These are phyloP conservation scores for Stercorarius parasiticus DNA, from an alignment of 2,113 vertebrate species.

Conservation along the genomic window DNA sequence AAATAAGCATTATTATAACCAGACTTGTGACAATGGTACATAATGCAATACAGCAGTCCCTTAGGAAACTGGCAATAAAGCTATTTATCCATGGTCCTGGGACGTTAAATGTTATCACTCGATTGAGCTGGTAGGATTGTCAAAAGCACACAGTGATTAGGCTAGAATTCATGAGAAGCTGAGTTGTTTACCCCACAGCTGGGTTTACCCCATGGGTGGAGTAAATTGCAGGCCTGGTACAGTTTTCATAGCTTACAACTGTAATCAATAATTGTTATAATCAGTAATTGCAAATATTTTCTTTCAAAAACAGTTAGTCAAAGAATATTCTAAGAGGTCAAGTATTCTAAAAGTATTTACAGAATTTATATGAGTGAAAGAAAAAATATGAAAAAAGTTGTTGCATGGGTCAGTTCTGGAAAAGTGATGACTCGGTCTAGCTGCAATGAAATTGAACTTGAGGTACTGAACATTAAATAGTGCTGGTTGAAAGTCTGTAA, in stretches of 20 bases:
- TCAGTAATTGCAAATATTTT: not conserved
- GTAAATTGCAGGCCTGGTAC: not conserved
- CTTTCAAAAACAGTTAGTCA: not conserved
- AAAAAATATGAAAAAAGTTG: not conserved
- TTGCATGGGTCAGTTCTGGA: not conserved
- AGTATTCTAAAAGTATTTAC: not conserved
- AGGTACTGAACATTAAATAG: not conserved
- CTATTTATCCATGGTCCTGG: not conserved
- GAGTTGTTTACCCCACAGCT: not conserved
- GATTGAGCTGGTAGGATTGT: not conserved
- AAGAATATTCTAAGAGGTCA: not conserved
- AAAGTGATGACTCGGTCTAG: not conserved
- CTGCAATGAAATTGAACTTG: not conserved
- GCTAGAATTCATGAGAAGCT: not conserved
- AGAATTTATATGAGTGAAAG: not conserved
- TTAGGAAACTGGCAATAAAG: not conserved
- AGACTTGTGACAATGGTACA: not conserved
- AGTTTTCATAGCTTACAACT: not conserved
- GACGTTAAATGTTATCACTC: not conserved
- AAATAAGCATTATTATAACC: not conserved
- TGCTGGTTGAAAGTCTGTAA: not conserved
- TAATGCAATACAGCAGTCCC: not conserved
- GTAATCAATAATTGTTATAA: not conserved
- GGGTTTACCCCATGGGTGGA: not conserved
- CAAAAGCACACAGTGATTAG: not conserved